Conservation (phyloP, 2,113 vertebrate species). For the Guaruba guarouba region DNA sequence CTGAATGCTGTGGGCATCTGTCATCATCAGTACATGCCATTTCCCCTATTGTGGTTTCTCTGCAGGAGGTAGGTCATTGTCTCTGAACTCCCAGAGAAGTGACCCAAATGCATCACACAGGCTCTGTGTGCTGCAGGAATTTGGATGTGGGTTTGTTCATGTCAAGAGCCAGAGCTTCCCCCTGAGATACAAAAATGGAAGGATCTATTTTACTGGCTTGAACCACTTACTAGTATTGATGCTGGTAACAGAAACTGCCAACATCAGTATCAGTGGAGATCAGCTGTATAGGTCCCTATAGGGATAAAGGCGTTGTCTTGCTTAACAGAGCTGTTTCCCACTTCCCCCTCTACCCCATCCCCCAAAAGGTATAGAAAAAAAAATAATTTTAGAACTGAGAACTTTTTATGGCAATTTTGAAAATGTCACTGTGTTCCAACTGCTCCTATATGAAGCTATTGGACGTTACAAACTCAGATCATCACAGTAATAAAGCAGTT, state of each 20-base stretch:
- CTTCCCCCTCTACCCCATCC: neutral
- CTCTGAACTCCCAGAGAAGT: neutral
- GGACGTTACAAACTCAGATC: neutral
- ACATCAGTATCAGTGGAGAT: neutral
- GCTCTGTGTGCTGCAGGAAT: neutral
- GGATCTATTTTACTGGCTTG: neutral
- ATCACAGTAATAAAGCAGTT: neutral
- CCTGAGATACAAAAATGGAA: neutral
- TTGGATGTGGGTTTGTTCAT: neutral
- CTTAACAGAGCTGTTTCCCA: neutral
- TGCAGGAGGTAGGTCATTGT: neutral
- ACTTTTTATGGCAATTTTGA: neutral
- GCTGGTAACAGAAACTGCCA: neutral
- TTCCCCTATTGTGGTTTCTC: fast-evolving
- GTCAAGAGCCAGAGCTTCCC: neutral
- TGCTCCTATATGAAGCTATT: neutral
- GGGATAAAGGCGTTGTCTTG: neutral
- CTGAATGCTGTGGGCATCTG: neutral
- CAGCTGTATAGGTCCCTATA: neutral
- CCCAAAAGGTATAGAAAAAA: neutral
- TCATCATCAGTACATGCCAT: fast-evolving
- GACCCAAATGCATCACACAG: fast-evolving
- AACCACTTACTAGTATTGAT: neutral
- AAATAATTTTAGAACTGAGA: neutral
- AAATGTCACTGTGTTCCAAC: neutral